phyloP scores from a whole-genome alignment of 1,140 invertebrate genomes.

The Anthonomus grandis region DNA sequence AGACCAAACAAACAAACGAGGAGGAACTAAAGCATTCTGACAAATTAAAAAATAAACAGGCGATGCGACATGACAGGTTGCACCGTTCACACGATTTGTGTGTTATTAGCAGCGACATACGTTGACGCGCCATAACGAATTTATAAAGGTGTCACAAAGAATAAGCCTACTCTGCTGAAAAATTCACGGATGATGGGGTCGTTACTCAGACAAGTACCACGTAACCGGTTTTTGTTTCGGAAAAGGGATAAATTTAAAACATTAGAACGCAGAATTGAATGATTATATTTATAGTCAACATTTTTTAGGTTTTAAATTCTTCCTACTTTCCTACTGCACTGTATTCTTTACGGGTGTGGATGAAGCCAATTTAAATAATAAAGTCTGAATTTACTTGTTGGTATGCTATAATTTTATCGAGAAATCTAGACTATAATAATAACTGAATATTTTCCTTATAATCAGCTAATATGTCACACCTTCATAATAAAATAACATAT shows the following conservation, averaged over 20 bases:
- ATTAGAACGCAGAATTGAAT: background rate
- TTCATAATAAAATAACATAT: no score
- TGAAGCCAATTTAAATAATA: background rate
- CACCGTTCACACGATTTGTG: constrained; percentile 19
- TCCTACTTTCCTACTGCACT: background rate
- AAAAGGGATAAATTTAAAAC: no score
- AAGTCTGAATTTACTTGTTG: no score
- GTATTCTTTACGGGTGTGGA: background rate
- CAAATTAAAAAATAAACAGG: constrained; percentile 22
- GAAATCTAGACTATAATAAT: no score
- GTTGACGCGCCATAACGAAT: constrained; percentile 23
- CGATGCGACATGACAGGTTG: constrained; percentile 14
- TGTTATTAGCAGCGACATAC: constrained; percentile 25
- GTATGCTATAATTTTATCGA: no score
- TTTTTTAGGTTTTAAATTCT: background rate
- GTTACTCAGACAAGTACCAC: constrained; percentile 1
- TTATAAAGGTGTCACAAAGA: constrained; percentile 27
- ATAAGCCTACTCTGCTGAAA: constrained; percentile 18
- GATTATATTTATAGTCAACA: background rate
- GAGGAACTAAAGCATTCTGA: constrained; percentile 8
- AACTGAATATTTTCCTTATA: no score
- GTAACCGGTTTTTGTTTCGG: background rate
- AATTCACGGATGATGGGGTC: constrained; percentile 9
- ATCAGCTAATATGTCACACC: no score
- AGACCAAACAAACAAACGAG: background rate